A percentile compares a stretch with the other conserved stretches of the same genome.
Conservation (phyloP, 2,113 vertebrate species). For the Leucoraja erinaceus region DNA sequence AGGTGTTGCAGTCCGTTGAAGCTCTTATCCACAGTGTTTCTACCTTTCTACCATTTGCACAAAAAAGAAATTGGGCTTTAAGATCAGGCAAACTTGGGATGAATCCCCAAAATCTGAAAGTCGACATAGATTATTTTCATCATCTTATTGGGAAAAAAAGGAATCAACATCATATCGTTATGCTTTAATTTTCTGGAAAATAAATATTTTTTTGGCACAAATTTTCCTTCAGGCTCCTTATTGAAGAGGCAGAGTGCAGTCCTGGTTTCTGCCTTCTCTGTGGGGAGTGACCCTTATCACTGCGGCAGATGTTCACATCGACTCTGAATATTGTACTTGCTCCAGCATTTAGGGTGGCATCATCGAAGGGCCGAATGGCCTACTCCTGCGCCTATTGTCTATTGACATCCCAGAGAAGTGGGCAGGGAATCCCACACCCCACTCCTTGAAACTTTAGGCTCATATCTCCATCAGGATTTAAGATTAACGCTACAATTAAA, state of each 20-base stretch:
- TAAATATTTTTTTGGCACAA: background rate
- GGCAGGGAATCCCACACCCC: background rate
- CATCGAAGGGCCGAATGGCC: no score
- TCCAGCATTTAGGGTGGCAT: background rate
- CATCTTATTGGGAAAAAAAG: background rate
- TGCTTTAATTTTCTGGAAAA: background rate
- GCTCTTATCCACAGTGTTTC: background rate
- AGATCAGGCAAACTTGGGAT: background rate
- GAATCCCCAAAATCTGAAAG: background rate
- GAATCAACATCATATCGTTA: no score
- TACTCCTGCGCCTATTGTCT: no score
- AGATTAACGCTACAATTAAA: background rate
- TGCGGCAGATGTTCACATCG: no score
- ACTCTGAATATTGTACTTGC: background rate
- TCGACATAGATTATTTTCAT: background rate
- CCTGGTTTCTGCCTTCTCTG: background rate
- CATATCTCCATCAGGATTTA: background rate
- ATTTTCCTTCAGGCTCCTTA: background rate
- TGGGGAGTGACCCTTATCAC: background rate
- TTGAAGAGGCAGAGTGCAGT: background rate
- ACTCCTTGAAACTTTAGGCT: background rate
- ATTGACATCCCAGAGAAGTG: background rate
- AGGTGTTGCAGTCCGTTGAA: background rate
- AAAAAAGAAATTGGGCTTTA: background rate
- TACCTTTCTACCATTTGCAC: background rate